Percentiles rank a stretch among this genome's conserved stretches.
phyloP scores from a whole-genome alignment of 2,113 vertebrate species.

The Gallinago paraguaiae region DNA sequence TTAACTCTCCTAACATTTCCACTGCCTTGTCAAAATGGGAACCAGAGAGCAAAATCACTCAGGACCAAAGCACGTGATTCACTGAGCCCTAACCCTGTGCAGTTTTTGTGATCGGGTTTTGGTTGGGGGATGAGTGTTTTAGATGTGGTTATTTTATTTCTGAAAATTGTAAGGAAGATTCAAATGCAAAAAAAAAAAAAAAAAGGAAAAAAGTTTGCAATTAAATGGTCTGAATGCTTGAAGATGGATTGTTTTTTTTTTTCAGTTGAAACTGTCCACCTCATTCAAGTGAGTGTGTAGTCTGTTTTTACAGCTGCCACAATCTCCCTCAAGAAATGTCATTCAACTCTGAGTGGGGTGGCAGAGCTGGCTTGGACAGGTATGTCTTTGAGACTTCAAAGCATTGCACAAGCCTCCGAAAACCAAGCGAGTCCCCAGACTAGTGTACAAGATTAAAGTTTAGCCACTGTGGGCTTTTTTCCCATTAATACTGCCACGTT shows the following conservation, averaged over 20 bases:
- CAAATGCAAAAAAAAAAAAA: neutral
- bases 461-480: neutral
- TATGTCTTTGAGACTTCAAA: neutral
- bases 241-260: neutral
- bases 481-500: neutral
- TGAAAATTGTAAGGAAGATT: neutral
- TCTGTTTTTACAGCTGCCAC: neutral
- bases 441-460: too few relatives aligned
- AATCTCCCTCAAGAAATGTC: neutral
- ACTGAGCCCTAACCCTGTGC: neutral
- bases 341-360: neutral
- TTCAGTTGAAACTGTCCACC: neutral
- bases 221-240: neutral
- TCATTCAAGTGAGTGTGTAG: accelerated
- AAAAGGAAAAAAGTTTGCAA: neutral
- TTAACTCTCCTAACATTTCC: neutral
- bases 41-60: neutral
- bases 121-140: neutral
- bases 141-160: neutral
- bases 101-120: neutral
- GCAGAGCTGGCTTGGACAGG: neutral
- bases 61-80: neutral
- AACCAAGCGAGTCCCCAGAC: neutral
- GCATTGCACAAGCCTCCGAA: neutral
- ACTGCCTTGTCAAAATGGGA: neutral